Conservation (phyloP, 2,797 vertebrate species). For the Myotis planiceps region DNA sequence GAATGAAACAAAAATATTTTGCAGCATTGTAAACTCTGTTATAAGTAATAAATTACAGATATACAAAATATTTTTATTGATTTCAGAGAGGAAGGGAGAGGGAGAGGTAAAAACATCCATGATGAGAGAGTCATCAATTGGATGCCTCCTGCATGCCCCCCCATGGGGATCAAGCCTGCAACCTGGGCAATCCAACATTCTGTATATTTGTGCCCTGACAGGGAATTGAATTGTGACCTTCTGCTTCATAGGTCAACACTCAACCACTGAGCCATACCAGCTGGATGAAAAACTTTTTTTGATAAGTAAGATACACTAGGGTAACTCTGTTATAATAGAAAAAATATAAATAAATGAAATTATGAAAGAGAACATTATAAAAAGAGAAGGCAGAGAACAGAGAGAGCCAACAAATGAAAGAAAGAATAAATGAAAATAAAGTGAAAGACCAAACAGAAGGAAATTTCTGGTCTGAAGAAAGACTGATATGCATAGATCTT, state of each 20-base stretch:
- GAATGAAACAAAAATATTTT: not conserved
- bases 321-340: not conserved
- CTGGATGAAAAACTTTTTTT: not conserved
- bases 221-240: too few species aligned
- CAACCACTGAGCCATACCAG: too few species aligned
- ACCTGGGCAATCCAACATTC: too few species aligned
- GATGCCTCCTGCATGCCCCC: too few species aligned
- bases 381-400: not conserved
- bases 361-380: not conserved
- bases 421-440: not conserved
- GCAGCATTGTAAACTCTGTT: not conserved
- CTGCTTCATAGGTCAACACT: too few species aligned
- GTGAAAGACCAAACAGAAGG: not conserved
- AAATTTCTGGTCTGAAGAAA: conserved; percentile 8
- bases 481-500: not conserved
- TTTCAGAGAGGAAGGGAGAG: too few species aligned
- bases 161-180: too few species aligned
- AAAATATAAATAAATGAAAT: not conserved
- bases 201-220: too few species aligned
- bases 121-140: too few species aligned
- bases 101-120: too few species aligned
- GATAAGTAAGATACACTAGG: not conserved
- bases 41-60: not conserved
- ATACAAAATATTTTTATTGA: not conserved
- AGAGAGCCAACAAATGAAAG: not conserved